These are phyloP conservation scores for Dromas ardeola DNA, from an alignment of 2,113 vertebrate species.

Conservation along the genomic window DNA sequence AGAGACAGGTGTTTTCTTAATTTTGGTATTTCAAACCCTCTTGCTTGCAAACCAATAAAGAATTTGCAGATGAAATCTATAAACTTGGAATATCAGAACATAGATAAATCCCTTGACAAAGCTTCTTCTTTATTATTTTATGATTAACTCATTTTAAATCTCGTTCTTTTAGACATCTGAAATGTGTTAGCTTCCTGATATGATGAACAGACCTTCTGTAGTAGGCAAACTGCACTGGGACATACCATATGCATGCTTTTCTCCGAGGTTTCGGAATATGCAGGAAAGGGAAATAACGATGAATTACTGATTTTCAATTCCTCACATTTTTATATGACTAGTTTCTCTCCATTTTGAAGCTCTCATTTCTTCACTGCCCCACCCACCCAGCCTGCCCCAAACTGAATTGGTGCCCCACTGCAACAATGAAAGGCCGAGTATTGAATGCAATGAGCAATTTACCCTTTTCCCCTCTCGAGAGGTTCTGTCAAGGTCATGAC, in stretches of 20 bases:
- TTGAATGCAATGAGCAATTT: not conserved
- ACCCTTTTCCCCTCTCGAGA: not conserved
- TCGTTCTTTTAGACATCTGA: not conserved
- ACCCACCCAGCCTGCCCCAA: too few relatives aligned
- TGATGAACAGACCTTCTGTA: not conserved
- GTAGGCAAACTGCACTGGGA: not conserved
- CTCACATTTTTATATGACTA: not conserved
- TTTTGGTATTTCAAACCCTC: not conserved
- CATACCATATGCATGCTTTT: not conserved
- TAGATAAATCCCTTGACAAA: not conserved
- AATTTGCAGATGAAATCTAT: not conserved
- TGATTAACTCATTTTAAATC: not conserved
- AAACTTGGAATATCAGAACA: not conserved
- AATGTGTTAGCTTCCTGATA: not conserved
- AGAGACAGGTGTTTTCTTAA: not conserved
- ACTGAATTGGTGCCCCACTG: not conserved
- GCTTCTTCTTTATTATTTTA: not conserved
- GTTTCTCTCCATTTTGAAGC: not conserved
- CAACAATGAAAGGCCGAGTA: not conserved
- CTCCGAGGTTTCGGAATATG: not conserved
- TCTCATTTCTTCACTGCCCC: not conserved
- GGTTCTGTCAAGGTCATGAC: not conserved
- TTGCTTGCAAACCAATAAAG: not conserved
- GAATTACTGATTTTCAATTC: not conserved
- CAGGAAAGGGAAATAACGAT: not conserved